Conservation (phyloP, 2,113 vertebrate genomes). For the Macheiramphus alcinus region DNA sequence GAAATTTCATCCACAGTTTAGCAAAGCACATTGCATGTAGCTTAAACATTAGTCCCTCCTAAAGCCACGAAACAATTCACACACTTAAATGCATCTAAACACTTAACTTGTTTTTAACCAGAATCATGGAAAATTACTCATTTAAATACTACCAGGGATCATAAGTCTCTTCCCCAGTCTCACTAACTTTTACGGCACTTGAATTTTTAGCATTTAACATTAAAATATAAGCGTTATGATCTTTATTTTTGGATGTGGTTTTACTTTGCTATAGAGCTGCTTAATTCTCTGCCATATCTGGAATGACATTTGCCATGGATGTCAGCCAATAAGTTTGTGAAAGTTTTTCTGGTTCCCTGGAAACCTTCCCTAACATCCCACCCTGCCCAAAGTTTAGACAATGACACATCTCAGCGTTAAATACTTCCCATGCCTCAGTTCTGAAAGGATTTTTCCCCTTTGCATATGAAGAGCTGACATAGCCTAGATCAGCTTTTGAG, state of each 20-base stretch:
- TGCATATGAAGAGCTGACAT: conserved; percentile 36
- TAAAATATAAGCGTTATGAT: not conserved
- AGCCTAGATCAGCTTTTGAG: not conserved
- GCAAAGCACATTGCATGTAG: not conserved
- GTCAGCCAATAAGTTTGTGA: conserved; percentile 24
- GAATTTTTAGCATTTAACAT: not conserved
- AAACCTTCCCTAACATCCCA: conserved; percentile 51
- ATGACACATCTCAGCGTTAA: conserved; percentile 1
- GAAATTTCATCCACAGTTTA: not conserved
- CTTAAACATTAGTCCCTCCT: not conserved
- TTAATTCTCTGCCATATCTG: conserved; percentile 47
- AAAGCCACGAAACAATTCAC: not conserved
- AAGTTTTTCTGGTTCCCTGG: conserved; percentile 60
- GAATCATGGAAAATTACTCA: not conserved
- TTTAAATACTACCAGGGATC: not conserved
- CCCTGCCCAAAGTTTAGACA: conserved; percentile 43
- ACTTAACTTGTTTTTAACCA: not conserved
- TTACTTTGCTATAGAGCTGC: not conserved
- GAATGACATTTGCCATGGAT: conserved; percentile 48
- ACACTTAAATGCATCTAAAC: not conserved
- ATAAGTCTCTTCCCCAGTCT: not conserved
- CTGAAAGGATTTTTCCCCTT: conserved; percentile 48
- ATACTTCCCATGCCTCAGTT: conserved; percentile 40
- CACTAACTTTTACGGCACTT: not conserved
- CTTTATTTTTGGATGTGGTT: conserved; percentile 14